Evolutionary conservation across 2,888 invertebrate species (phyloP).

Genomic region (Hanleya hanleyi): DNA sequence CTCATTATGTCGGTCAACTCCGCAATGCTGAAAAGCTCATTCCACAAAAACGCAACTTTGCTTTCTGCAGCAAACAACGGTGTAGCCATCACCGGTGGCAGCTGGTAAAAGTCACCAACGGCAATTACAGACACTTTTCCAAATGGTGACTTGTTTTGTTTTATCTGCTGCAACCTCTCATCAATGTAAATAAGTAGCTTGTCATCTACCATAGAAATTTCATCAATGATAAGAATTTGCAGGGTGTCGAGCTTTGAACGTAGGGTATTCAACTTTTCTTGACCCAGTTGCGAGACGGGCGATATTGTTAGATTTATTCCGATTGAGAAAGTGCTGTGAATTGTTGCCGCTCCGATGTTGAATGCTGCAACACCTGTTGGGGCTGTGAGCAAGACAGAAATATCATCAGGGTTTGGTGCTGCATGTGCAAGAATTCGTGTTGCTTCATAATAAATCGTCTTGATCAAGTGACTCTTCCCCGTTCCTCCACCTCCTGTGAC

Average conservation of each 20-base stretch:
- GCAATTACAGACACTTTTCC: slow-evolving; percentile 21
- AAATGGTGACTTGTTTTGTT: slow-evolving; percentile 34
- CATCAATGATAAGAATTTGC: slow-evolving; percentile 60
- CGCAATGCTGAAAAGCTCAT: no score
- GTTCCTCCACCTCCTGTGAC: slow-evolving; percentile 20
- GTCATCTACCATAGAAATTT: slow-evolving; percentile 65
- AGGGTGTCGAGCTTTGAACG: slow-evolving; percentile 22
- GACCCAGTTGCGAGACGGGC: slow-evolving; percentile 16
- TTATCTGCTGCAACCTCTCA: slow-evolving; percentile 58
- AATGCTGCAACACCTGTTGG: no score
- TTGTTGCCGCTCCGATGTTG: slow-evolving; percentile 15
- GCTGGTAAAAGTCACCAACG: slow-evolving; percentile 29
- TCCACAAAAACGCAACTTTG: no score
- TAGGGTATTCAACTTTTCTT: slow-evolving; percentile 5
- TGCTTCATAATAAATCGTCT: slow-evolving; percentile 23
- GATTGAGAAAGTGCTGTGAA: slow-evolving; percentile 18
- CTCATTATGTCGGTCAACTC: no score
- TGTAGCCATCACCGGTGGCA: slow-evolving; percentile 17
- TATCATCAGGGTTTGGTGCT: slow-evolving; percentile 10
- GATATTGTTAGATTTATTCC: slow-evolving; percentile 7
- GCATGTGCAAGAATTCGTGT: slow-evolving; percentile 11
- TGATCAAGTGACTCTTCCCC: slow-evolving; percentile 13
- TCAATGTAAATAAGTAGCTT: slow-evolving; percentile 51
- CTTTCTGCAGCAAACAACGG: no score
- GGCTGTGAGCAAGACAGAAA: slow-evolving; percentile 12